Base-by-base conservation (phyloP, 2,797 vertebrate genomes). In the Sebastes matsubarae region DNA sequence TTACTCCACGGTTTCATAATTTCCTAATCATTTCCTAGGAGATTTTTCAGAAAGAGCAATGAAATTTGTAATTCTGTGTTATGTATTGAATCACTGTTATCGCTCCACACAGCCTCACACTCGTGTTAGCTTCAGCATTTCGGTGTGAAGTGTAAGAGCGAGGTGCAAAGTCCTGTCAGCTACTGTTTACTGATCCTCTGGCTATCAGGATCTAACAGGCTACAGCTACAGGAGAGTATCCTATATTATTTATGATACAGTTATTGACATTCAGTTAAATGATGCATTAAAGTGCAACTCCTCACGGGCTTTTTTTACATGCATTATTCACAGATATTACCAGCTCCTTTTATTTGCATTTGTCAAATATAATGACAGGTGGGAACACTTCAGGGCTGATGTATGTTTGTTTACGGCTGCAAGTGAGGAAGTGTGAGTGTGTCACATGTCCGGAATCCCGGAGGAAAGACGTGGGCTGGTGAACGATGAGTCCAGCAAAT, bases 401-500 rank as follows among this genome's bases (percentile, higher is more conserved):
- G 27, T 8, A 4, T 59, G 34, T 77, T 72, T 80, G 46, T 79
- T 80, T 72, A 59, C 2, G 9, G 64, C 42, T 50, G 57, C n/a
- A 42, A 20, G 59, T 34, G 34, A 74, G 52, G 29, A 66, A 38
- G 67, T 22, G 65, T 68, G 54, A 72, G 30, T 32, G 55, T 58
- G 74, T 89, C 84, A 75, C 71, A 68, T 70, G 79, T 78, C 81
- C 73, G 32, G 59, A 76, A 68, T 72, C 25, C 66, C 36, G 61
- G 52, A 75, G 79, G 70, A 70, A 72, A 67, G 76, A 71, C 16
- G 50, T 68, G 64, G 83, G 77, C 73, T n/a, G 57, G 22, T 81
- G 81, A 88, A 73, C 71, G 64, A 89, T 70, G 66, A 87, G 77
- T n/a, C 30, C 55, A 72, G 82, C 58, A 70, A 81, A 91, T 86